These are phyloP conservation scores for Vulpes vulpes DNA, from an alignment of 2,113 vertebrate species.

Conservation along the genomic window DNA sequence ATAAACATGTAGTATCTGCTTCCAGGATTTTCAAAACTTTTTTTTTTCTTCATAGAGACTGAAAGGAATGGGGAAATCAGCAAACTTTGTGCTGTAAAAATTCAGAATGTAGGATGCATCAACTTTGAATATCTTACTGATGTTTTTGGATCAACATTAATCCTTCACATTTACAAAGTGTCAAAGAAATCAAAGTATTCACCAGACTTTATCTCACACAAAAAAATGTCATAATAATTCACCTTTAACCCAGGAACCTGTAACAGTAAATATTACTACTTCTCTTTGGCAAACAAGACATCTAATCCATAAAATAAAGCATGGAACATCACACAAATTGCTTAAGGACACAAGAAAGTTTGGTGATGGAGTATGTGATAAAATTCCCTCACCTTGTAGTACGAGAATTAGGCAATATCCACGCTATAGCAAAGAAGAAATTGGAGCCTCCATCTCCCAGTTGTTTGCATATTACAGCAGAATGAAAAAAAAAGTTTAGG, in stretches of 20 bases:
- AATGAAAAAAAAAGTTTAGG: constrained; percentile 12
- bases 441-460: neutral
- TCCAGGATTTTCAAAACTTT: constrained; percentile 33
- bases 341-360: neutral
- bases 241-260: neutral
- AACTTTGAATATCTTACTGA: constrained; percentile 49
- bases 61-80: constrained; percentile 41
- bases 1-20: constrained; percentile 53
- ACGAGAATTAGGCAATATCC: neutral
- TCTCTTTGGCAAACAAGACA: constrained; percentile 38
- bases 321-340: neutral
- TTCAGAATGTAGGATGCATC: constrained; percentile 43
- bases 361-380: neutral
- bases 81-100: constrained; percentile 26
- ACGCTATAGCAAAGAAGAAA: neutral
- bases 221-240: constrained; percentile 47
- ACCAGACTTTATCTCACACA: neutral
- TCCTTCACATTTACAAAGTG: constrained; percentile 35
- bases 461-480: neutral
- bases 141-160: constrained; percentile 45
- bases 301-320: constrained; percentile 27
- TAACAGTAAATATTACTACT: constrained; percentile 36
- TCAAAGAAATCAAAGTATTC: constrained; percentile 50
- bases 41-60: neutral
- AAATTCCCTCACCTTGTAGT: neutral